Conservation (phyloP, 2,113 vertebrate genomes). For the Centrocercus urophasianus region DNA sequence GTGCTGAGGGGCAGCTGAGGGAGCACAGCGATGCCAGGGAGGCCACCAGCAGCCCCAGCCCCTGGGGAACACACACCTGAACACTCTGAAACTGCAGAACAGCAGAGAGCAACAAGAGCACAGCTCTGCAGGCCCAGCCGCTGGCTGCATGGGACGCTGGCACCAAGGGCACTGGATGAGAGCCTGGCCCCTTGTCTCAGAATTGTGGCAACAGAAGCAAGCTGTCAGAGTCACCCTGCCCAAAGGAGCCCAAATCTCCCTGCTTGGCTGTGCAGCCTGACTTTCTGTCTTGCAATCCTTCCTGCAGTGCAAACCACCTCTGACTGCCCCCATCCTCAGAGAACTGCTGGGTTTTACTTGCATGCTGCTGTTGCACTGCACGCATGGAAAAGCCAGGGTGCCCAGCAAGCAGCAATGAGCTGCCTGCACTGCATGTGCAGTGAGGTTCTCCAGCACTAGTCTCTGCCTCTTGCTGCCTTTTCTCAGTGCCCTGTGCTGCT, state of each 20-base stretch:
- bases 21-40: not conserved
- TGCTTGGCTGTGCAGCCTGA: not conserved
- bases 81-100: not conserved
- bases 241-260: not conserved
- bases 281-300: not conserved
- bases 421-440: not conserved
- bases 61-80: not conserved
- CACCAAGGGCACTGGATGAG: not conserved
- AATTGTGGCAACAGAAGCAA: not conserved
- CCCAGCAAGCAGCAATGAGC: not conserved
- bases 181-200: not conserved
- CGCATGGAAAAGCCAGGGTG: not conserved
- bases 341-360: not conserved
- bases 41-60: not conserved
- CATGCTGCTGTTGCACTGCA: fast-evolving
- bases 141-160: not conserved
- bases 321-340: not conserved
- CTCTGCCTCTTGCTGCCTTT: not conserved
- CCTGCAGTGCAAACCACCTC: not conserved
- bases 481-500: not conserved
- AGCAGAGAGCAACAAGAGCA: not conserved
- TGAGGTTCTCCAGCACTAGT: not conserved
- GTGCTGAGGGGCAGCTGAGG: fast-evolving
- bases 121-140: not conserved
- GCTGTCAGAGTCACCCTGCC: not conserved